Conservation (phyloP, 2,797 vertebrate species). For the Pseudomugil gertrudae region DNA sequence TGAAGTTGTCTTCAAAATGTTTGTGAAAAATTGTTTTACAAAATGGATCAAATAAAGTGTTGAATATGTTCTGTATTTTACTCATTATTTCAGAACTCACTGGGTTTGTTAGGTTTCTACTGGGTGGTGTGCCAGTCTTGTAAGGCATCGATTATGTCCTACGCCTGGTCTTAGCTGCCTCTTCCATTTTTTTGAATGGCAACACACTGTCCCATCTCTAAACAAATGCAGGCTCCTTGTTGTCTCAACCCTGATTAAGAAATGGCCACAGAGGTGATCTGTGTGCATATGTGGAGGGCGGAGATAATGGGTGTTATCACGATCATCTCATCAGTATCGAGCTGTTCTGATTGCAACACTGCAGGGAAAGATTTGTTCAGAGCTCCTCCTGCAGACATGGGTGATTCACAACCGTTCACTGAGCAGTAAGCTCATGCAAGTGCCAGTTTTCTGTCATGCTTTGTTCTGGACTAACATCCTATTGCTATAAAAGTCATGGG, state of each 20-base stretch:
- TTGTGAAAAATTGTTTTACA: constrained; percentile 63
- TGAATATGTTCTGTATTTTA: constrained; percentile 15
- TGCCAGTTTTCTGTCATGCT: not conserved
- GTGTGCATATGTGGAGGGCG: not conserved
- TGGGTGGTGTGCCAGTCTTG: not conserved
- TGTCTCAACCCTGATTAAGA: not conserved
- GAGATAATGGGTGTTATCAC: not conserved
- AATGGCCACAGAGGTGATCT: not conserved
- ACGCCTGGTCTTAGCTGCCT: not conserved
- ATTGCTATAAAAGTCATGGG: not conserved
- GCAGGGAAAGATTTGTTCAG: constrained; percentile 11
- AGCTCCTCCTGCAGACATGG: constrained; percentile 3
- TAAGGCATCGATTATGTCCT: not conserved
- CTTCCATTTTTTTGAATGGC: not conserved
- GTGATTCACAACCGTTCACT: not conserved
- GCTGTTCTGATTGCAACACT: not conserved
- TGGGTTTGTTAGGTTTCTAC: not conserved
- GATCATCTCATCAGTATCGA: constrained; percentile 1
- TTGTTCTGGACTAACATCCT: not conserved
- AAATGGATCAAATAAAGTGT: constrained; percentile 52
- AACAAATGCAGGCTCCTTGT: not conserved
- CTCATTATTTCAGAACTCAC: constrained; percentile 22
- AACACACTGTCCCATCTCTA: not conserved
- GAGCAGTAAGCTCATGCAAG: not conserved
- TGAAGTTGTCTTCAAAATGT: constrained; percentile 39